Conservation (phyloP, 2,113 vertebrate genomes). For the Sinocyclocheilus rhinocerous region DNA sequence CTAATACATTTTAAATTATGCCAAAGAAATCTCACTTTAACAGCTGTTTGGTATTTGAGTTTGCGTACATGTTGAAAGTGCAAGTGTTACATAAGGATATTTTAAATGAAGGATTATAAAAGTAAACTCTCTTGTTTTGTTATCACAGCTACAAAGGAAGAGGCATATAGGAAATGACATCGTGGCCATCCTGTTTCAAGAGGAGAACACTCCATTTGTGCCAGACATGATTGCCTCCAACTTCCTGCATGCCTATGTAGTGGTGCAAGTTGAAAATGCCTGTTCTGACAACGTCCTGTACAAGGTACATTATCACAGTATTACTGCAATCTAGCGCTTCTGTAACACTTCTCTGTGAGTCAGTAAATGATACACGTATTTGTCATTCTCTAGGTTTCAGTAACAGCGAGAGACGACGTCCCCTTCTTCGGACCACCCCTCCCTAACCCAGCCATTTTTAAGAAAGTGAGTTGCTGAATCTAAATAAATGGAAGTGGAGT, state of each 20-base stretch:
- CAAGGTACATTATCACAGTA: slow-evolving; percentile 78
- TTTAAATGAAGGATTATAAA: slow-evolving; percentile 13
- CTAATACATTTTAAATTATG: neutral
- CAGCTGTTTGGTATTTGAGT: neutral
- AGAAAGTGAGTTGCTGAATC: slow-evolving; percentile 78
- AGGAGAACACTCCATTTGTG: slow-evolving; percentile 95
- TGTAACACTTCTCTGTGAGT: neutral
- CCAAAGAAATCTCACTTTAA: neutral
- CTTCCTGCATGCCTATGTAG: slow-evolving; percentile 93
- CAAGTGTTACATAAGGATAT: neutral
- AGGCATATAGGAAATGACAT: slow-evolving; percentile 98
- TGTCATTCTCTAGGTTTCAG: slow-evolving; percentile 81
- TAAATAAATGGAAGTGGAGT: too few species aligned
- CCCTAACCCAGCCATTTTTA: slow-evolving; percentile 90
- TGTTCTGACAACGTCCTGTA: slow-evolving; percentile 83
- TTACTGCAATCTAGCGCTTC: neutral
- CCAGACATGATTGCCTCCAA: slow-evolving; percentile 66
- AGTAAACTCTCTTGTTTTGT: slow-evolving; percentile 12
- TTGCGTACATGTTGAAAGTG: neutral
- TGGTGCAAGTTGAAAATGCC: slow-evolving; percentile 89
- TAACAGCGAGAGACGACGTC: slow-evolving; percentile 91
- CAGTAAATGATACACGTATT: neutral
- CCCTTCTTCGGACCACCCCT: slow-evolving; percentile 93
- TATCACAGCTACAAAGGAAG: slow-evolving; percentile 90
- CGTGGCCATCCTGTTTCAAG: slow-evolving; percentile 95